A percentile compares a stretch with the other conserved stretches of the same genome.
These are phyloP conservation scores for Stegophylla sp. DNA, from an alignment of 2,888 invertebrate species.

Conservation along the genomic window DNA sequence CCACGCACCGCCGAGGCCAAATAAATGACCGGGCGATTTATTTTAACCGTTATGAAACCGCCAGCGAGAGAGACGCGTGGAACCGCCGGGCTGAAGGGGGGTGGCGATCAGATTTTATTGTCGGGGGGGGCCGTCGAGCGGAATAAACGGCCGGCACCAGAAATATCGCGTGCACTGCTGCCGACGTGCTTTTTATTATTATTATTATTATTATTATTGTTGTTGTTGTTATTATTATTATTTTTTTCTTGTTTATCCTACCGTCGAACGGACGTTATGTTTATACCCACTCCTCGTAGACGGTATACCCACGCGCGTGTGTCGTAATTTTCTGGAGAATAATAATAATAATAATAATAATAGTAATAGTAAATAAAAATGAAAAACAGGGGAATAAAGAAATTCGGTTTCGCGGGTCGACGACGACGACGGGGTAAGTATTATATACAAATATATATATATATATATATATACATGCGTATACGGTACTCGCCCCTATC, in stretches of 20 bases:
- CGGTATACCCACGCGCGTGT: not conserved
- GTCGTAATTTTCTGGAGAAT: too few relatives aligned
- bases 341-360: too few relatives aligned
- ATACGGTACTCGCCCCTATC: too few relatives aligned
- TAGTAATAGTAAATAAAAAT: too few relatives aligned
- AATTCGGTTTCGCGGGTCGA: too few relatives aligned
- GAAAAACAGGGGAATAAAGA: too few relatives aligned
- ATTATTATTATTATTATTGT: not conserved
- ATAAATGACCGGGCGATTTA: constrained; percentile 48
- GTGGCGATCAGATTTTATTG: constrained; percentile 48
- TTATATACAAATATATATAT: too few relatives aligned
- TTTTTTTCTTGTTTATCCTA: not conserved
- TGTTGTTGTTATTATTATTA: not conserved
- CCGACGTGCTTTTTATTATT: not conserved
- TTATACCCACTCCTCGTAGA: not conserved
- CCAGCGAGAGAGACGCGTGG: too few relatives aligned
- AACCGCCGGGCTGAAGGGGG: not conserved
- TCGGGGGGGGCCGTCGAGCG: constrained; percentile 32
- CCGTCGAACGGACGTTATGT: too few relatives aligned
- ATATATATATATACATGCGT: too few relatives aligned
- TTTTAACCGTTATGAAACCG: constrained; percentile 46
- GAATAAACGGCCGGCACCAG: not conserved
- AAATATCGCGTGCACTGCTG: not conserved
- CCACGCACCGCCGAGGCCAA: not conserved
- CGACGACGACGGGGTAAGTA: too few relatives aligned